Conservation (phyloP, 2,888 invertebrate genomes). For the Stenodera caucasica region DNA sequence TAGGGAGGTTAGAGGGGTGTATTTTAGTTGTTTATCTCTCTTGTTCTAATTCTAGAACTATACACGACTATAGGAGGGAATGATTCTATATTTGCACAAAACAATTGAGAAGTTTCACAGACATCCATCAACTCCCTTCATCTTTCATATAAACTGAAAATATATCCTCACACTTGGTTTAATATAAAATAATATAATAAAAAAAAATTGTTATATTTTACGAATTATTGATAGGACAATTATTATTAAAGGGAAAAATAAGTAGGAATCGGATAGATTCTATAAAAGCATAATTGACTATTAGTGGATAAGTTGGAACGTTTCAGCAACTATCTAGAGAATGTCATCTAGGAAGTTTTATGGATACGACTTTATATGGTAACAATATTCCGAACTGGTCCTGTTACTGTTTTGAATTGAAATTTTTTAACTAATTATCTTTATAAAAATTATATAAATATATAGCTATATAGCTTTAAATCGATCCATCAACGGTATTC, state of each 20-base stretch:
- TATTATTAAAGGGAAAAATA: constrained; percentile 34
- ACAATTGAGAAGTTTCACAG: constrained; percentile 26
- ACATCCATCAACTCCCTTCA: constrained; percentile 13
- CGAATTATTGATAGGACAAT: not conserved
- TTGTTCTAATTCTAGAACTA: constrained; percentile 31
- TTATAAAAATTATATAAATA: not conserved
- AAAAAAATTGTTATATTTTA: not conserved
- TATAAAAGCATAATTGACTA: constrained; percentile 36
- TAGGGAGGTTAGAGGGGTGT: constrained; percentile 13
- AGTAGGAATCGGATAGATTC: constrained; percentile 29
- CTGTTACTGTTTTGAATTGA: constrained; percentile 2
- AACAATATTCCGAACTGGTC: constrained; percentile 4
- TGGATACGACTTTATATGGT: constrained; percentile 28
- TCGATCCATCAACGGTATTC: constrained; percentile 6
- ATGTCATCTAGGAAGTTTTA: constrained; percentile 34
- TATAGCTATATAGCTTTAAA: not conserved
- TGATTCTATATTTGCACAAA: constrained; percentile 34
- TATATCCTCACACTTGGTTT: not conserved
- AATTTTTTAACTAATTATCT: constrained; percentile 3
- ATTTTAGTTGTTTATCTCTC: constrained; percentile 17
- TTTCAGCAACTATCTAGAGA: constrained; percentile 30
- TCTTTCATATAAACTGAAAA: not conserved
- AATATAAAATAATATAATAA: too few relatives aligned
- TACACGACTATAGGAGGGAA: constrained; percentile 29
- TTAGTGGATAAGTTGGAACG: constrained; percentile 32